Percentiles rank a stretch among this genome's conserved stretches.
These are phyloP conservation scores for Echiichthys vipera DNA, from an alignment of 2,797 vertebrate species.

Conservation along the genomic window DNA sequence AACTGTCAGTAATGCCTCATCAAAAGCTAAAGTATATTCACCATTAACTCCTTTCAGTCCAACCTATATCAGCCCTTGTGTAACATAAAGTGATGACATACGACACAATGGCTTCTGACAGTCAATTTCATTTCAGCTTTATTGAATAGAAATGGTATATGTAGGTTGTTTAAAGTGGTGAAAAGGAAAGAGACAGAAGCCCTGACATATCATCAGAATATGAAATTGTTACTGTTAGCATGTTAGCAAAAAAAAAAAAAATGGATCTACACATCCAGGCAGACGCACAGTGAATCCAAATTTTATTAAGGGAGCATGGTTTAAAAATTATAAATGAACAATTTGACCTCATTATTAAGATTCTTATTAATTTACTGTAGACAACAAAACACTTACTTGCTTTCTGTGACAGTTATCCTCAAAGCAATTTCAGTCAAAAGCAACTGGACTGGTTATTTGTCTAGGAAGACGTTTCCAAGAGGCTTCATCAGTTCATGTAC, in stretches of 20 bases:
- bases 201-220: neutral
- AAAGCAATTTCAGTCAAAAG: no score
- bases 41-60: conserved; percentile 38
- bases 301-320: neutral
- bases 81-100: conserved; percentile 28
- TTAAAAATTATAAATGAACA: neutral
- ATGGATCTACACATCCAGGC: neutral
- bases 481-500: no score
- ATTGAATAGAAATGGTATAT: neutral
- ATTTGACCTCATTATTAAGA: neutral
- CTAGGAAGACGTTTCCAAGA: no score
- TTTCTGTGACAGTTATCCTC: no score
- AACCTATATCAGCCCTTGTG: conserved; percentile 11
- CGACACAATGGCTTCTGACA: conserved; percentile 20
- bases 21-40: conserved; percentile 37
- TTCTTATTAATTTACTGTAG: neutral
- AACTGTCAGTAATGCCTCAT: conserved; percentile 59
- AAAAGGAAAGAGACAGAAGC: neutral
- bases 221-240: neutral
- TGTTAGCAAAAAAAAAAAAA: neutral
- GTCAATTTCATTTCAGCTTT: conserved; percentile 7
- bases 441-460: no score
- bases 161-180: neutral
- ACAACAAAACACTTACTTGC: neutral
- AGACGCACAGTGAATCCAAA: neutral